phyloP scores from a whole-genome alignment of 1,140 invertebrate genomes.

The Parapsyche elsis region DNA sequence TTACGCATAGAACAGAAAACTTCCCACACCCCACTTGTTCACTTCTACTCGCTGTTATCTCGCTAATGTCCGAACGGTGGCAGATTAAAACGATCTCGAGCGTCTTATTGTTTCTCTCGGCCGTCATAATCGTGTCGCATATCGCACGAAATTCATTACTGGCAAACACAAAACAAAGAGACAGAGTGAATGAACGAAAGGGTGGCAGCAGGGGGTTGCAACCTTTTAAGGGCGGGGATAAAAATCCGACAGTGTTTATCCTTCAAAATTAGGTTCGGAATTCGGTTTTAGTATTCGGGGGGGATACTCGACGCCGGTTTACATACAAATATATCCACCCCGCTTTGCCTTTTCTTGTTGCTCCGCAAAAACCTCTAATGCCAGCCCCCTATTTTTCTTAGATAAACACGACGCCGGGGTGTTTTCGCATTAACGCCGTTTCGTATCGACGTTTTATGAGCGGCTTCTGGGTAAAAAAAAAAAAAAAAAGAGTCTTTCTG shows the following conservation, averaged over 20 bases:
- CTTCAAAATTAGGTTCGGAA: background rate
- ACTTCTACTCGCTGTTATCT: no score
- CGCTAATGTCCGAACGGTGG: no score
- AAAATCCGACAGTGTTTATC: background rate
- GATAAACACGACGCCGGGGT: slow-evolving; percentile 18
- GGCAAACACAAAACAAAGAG: no score
- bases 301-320: background rate
- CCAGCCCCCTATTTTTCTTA: slow-evolving; percentile 10
- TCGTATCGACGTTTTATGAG: slow-evolving; percentile 7
- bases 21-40: no score
- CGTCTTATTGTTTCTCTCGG: no score
- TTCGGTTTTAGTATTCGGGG: background rate
- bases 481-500: background rate
- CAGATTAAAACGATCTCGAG: no score
- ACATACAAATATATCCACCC: background rate
- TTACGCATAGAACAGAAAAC: no score
- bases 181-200: no score
- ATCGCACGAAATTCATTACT: no score
- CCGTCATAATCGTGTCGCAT: no score
- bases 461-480: background rate
- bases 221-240: no score
- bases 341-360: background rate
- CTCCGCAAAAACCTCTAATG: background rate
- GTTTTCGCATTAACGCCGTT: slow-evolving; percentile 1
- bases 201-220: no score